Evolutionary conservation across 1,140 invertebrate species (phyloP).

Genomic region (Homalodisca vitripennis): DNA sequence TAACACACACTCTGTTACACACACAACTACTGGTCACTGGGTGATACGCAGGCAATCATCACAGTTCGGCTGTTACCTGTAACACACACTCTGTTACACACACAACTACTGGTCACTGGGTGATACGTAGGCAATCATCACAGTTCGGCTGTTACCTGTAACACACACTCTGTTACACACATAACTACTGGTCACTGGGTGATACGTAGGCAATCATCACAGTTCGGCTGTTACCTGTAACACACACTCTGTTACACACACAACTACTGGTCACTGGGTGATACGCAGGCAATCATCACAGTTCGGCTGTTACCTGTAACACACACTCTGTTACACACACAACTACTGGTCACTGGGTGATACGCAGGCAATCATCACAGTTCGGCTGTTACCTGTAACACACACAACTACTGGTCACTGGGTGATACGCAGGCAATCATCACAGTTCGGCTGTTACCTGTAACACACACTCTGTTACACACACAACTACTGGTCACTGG

Average conservation of each 20-base stretch:
- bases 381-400: slow-evolving; percentile 79
- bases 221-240: slow-evolving; percentile 80
- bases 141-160: slow-evolving; percentile 81
- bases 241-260: too few species aligned
- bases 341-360: slow-evolving; percentile 96
- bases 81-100: too few species aligned
- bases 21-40: too few species aligned
- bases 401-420: too few species aligned
- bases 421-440: slow-evolving; percentile 99
- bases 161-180: too few species aligned
- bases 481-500: too few species aligned
- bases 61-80: slow-evolving; percentile 85
- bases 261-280: slow-evolving; percentile 94
- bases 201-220: slow-evolving; percentile 99
- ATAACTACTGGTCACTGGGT: slow-evolving; percentile 93
- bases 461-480: too few species aligned
- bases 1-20: too few species aligned
- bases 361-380: slow-evolving; percentile 98
- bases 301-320: slow-evolving; percentile 82
- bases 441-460: slow-evolving; percentile 85
- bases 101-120: slow-evolving; percentile 96
- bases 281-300: slow-evolving; percentile 98
- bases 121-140: slow-evolving; percentile 98
- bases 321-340: too few species aligned
- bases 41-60: slow-evolving; percentile 98